Percentiles rank a stretch among this genome's conserved stretches.
phyloP scores from a whole-genome alignment of 2,797 vertebrate species.

The Falco peregrinus region DNA sequence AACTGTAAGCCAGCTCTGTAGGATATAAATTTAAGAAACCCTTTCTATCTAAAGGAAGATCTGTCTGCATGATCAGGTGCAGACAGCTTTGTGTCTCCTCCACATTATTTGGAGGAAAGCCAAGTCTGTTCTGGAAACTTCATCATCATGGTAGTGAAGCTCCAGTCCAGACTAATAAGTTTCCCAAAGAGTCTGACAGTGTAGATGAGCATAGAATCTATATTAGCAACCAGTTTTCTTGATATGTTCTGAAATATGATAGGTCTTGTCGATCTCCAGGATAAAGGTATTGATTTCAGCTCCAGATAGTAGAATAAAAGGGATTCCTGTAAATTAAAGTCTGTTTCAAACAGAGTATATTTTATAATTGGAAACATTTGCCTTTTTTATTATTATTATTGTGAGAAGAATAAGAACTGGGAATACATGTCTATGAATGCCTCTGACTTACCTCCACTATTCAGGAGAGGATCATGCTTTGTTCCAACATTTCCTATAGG shows the following conservation, averaged over 20 bases:
- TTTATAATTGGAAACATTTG: not conserved
- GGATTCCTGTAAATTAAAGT: not conserved
- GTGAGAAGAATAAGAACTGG: not conserved
- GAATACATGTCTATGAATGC: not conserved
- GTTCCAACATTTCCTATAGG: not conserved
- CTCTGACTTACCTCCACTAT: not conserved
- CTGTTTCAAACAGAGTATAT: not conserved
- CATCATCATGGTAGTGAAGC: not conserved
- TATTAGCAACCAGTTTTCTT: not conserved
- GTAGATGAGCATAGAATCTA: not conserved
- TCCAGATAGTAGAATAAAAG: not conserved
- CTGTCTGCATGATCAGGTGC: not conserved
- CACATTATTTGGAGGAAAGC: not conserved
- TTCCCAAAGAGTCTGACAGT: not conserved
- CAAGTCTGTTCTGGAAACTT: not conserved
- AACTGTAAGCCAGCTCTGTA: not conserved
- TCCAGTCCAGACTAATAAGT: not conserved
- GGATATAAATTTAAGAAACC: not conserved
- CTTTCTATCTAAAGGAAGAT: not conserved
- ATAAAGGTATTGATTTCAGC: not conserved
- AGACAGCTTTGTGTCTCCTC: not conserved
- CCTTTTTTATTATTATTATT: not conserved
- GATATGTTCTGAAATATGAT: not conserved
- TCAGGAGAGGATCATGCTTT: not conserved
- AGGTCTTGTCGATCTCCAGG: not conserved